phyloP scores from a whole-genome alignment of 1,140 invertebrate species.

The Nylanderia fulva region DNA sequence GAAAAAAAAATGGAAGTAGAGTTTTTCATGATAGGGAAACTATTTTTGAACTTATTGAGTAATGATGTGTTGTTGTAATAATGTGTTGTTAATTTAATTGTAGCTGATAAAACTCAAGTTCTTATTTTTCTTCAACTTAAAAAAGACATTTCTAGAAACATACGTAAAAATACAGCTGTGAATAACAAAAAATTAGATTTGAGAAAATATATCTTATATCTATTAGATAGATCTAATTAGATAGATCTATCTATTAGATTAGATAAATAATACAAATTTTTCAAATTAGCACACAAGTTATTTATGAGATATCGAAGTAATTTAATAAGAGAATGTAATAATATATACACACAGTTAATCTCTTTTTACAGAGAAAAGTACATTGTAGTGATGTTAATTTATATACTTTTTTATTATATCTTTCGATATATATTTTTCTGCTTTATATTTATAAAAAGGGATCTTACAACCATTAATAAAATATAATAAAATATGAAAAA shows the following conservation, averaged over 20 bases:
- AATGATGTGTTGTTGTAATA: no score
- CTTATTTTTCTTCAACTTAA: not conserved
- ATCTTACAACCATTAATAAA: not conserved
- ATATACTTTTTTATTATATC: not conserved
- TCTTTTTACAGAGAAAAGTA: not conserved
- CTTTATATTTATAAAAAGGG: not conserved
- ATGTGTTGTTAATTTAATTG: not conserved
- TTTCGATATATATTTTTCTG: not conserved
- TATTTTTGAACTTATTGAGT: not conserved
- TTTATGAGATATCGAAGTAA: constrained; percentile 13
- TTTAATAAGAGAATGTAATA: not conserved
- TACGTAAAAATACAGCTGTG: not conserved
- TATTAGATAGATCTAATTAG: no score
- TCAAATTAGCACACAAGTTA: not conserved
- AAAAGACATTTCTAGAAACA: constrained; percentile 7
- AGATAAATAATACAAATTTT: not conserved
- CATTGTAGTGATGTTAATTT: not conserved
- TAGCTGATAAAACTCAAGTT: not conserved
- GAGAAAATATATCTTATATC: not conserved
- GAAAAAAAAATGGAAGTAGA: not conserved
- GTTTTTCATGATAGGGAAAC: not conserved
- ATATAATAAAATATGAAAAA: not conserved
- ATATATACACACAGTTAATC: not conserved
- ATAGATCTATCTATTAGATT: no score
- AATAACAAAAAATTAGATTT: not conserved